Evolutionary conservation across 2,888 invertebrate genomes (phyloP), one percentile per base, ranked within the genome.

Genomic region (Melanchra persicariae): DNA sequence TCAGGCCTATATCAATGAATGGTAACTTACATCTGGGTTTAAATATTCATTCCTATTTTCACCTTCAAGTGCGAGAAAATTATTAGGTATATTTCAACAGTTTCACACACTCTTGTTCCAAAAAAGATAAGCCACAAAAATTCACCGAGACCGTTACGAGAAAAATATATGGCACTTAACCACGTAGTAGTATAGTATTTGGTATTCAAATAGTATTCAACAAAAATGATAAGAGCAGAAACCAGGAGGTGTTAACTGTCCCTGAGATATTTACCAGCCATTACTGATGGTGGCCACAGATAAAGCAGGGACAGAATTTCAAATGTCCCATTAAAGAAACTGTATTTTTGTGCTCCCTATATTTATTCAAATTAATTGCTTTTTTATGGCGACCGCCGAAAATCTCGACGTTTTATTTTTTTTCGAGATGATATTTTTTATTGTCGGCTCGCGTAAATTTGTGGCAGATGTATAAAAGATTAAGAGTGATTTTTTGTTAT

Each of bases 311-410:
- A 85, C 90, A 88, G 93, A 93, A 93, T 92, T 91, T 87, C 89
- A 91, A 93, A 94, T 92, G 90, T 87, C 74, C 78, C 88, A 88
- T 89, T 92, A 90, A 88, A 85, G 83, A 83, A 85, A 88, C 88
- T 88, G 89, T 90, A 87, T 92, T 91, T 92, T 89, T 87, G 85
- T 78, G 59, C 70, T 74, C 73, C 76, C 85, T 82, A 88, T 92
- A 89, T 91, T 93, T 93, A 93, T 94, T 93, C 90, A 93, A 93
- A 93, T 93, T 94, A 94, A 93, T 94, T 92, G 90, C 91, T 89
- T 92, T 94, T 94, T 94, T 93, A 93, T 93, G 85, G 78, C 71
- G 85, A 72, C 79, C 77, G 85, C 70, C 81, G 87, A 85, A 89
- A 81, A 89, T 88, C 84, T 85, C 73, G 66, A 79, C 80, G 79